Conservation (phyloP, 2,888 invertebrate genomes). For the Nasonovia ribisnigri region DNA sequence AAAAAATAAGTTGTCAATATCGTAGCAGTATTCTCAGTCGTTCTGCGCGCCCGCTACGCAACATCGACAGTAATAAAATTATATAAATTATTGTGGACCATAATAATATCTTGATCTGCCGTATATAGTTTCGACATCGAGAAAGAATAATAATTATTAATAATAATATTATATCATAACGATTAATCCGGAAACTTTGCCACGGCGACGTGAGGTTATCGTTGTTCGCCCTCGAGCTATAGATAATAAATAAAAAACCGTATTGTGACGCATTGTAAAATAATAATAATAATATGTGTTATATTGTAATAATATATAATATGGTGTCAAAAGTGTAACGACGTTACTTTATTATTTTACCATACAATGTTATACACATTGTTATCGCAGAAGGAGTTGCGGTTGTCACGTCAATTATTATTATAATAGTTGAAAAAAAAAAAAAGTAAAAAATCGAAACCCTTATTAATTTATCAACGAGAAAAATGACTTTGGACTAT, state of each 20-base stretch:
- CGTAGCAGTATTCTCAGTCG: neutral
- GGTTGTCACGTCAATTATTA: neutral
- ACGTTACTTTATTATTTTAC: neutral
- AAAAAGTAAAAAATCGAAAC: neutral
- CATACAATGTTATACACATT: neutral
- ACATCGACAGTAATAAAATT: neutral
- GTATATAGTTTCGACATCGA: no score
- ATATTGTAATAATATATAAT: neutral
- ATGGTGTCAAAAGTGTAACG: neutral
- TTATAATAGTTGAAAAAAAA: neutral
- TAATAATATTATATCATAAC: neutral
- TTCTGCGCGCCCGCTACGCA: neutral
- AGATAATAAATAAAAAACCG: neutral
- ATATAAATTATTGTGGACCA: neutral
- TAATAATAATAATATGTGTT: neutral
- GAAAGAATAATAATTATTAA: no score
- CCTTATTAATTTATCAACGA: neutral
- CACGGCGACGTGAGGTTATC: neutral
- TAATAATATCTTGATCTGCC: neutral
- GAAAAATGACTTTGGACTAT: neutral
- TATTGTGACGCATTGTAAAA: neutral
- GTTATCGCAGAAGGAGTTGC: slow-evolving; percentile 13
- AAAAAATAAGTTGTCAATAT: neutral
- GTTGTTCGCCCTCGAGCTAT: neutral
- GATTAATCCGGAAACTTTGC: neutral